A percentile compares a stretch with the other conserved stretches of the same genome.
These are phyloP conservation scores for Noctua fimbriata DNA, from an alignment of 2,888 invertebrate genomes.

Conservation along the genomic window DNA sequence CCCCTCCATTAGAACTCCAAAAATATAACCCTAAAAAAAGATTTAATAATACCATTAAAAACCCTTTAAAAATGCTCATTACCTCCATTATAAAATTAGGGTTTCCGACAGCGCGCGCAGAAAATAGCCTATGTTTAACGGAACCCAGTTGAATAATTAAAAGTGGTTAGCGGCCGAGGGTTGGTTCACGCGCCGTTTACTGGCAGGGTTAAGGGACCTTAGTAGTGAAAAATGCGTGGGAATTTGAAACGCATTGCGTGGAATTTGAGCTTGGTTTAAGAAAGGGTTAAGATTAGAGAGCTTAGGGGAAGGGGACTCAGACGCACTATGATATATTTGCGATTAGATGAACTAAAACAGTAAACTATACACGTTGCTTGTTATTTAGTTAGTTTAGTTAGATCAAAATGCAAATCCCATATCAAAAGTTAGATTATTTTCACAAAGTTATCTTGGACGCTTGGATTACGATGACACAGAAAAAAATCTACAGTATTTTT, in stretches of 20 bases:
- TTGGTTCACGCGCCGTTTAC: constrained; percentile 65
- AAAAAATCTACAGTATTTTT: too few relatives aligned
- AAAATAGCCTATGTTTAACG: constrained; percentile 67
- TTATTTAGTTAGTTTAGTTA: too few relatives aligned
- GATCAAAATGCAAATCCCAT: too few relatives aligned
- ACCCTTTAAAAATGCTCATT: constrained; percentile 52
- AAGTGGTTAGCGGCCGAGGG: constrained; percentile 60
- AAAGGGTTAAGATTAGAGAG: not conserved
- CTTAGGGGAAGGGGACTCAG: not conserved
- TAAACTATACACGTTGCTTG: too few relatives aligned
- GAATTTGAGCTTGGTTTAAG: constrained; percentile 16
- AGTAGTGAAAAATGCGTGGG: constrained; percentile 17
- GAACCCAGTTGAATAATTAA: constrained; percentile 71
- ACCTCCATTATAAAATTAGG: constrained; percentile 59
- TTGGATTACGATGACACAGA: too few relatives aligned
- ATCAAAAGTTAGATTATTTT: too few relatives aligned
- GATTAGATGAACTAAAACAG: too few relatives aligned
- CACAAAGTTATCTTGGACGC: too few relatives aligned
- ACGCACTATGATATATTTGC: too few relatives aligned
- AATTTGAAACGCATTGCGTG: constrained; percentile 26
- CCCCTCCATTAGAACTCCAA: not conserved
- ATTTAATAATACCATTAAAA: constrained; percentile 45
- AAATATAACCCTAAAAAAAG: constrained; percentile 15
- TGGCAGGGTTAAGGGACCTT: constrained; percentile 31
- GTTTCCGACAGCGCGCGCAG: constrained; percentile 42